Evolutionary conservation across 92 coral and sea anemone species (phyloP).

Genomic region (Epizoanthus ramosus): DNA sequence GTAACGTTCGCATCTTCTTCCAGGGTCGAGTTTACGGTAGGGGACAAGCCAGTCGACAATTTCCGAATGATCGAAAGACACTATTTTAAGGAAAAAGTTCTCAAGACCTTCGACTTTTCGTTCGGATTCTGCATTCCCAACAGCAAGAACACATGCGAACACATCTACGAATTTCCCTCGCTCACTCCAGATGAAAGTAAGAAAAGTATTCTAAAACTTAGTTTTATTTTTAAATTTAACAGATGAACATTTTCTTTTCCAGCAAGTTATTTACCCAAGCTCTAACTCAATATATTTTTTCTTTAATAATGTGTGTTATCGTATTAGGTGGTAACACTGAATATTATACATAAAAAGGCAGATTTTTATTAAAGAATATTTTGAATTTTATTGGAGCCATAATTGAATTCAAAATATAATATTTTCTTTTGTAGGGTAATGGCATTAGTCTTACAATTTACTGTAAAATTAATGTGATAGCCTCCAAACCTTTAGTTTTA

Average conservation of each 20-base stretch:
- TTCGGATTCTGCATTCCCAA: slow-evolving; percentile 99
- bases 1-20: neutral
- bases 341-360: no score
- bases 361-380: no score
- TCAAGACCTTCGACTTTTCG: slow-evolving; percentile 96
- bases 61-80: slow-evolving; percentile 99
- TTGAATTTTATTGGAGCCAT: no score
- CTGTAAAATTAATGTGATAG: no score
- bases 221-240: neutral
- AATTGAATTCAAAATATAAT: no score
- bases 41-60: slow-evolving; percentile 91
- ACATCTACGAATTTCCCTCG: slow-evolving; percentile 96
- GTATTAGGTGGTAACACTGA: no score
- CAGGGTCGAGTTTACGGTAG: slow-evolving; percentile 97
- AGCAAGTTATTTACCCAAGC: neutral
- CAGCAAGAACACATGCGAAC: slow-evolving; percentile 99
- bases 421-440: no score
- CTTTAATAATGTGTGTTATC: no score
- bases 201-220: slow-evolving; percentile 1
- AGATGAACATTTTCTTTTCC: neutral
- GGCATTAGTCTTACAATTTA: no score
- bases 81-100: slow-evolving; percentile 79
- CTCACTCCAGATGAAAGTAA: slow-evolving; percentile 89
- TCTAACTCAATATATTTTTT: no score
- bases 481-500: no score